Base-by-base conservation (phyloP, 2,888 invertebrate species). In the Limenitis camilla region DNA sequence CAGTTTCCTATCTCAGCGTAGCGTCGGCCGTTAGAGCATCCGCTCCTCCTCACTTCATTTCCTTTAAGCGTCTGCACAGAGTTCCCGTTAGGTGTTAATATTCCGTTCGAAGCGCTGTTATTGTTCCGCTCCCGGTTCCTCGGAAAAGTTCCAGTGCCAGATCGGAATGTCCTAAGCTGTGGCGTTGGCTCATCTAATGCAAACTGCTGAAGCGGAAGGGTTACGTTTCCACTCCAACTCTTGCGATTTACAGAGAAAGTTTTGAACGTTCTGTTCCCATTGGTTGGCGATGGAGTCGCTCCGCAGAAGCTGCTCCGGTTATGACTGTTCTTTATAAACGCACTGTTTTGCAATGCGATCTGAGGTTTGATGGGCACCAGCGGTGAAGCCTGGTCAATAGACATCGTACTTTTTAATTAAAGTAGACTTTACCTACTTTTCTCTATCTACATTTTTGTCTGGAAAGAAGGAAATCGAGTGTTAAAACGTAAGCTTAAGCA, bases 1-100 rank as follows among this genome's bases (percentile, higher is more conserved):
- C 89, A 89, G 80, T 88, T 87, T 74, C 89, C 89, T 71, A 89
- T 89, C 77, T 89, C 89, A 47, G 89, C 89, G 75, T 89, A 89
- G 59, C 89, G 85, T 60, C 89, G 81, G 67, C 89, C 89, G 76
- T 86, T 86, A 59, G 80, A 70, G 66, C 82, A 81, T 76, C 83
- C 85, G 79, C 79, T 83, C 72, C 86, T 84, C 64, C 87, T 82
- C 72, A 84, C 77, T 78, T 88, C 87, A 84, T 85, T 87, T 83
- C 87, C 88, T 79, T 71, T 82, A 60, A 82, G 76, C 66, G 82
- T 79, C 71, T 82, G 81, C 64, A 82, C 79, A 40, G 80, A 73
- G 76, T 87, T 88, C 68, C 87, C 88, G 77, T 88, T 88, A 60
- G 86, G 87, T 61, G 87, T 86, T 82, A 88, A 82, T 82, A 85